Conservation (phyloP, 1,140 invertebrate genomes). For the Hyphantria cunea region DNA sequence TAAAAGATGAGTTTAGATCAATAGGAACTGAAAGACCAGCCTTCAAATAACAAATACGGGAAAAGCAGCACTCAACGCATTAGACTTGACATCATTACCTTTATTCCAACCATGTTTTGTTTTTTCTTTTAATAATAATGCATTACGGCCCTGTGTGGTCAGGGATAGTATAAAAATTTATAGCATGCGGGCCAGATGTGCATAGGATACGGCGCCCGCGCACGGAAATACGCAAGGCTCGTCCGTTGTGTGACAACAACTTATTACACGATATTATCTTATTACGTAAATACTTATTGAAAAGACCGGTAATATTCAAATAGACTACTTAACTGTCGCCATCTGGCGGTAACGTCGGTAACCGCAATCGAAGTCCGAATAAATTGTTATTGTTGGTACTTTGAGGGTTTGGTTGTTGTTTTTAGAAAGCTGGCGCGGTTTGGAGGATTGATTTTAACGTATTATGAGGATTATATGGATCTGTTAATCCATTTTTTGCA, state of each 20-base stretch:
- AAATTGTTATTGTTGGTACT: conserved; percentile 3
- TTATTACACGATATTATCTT: conserved; percentile 21
- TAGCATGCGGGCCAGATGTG: conserved; percentile 59
- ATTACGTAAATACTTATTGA: conserved; percentile 12
- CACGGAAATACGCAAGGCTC: conserved; percentile 1
- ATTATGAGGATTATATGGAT: background rate
- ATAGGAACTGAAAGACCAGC: too few species aligned
- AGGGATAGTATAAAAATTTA: conserved; percentile 10
- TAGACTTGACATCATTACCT: background rate
- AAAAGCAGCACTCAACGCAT: background rate
- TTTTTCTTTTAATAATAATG: background rate
- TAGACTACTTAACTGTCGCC: conserved; percentile 19
- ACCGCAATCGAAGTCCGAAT: background rate
- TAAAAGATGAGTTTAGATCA: too few species aligned
- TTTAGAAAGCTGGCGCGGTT: too few species aligned
- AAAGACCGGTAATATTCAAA: conserved; percentile 11
- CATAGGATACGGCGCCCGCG: conserved; percentile 6
- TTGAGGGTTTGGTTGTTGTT: too few species aligned
- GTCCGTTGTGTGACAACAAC: conserved; percentile 14
- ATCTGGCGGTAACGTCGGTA: conserved; percentile 1
- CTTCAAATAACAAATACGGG: background rate
- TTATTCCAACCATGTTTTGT: background rate
- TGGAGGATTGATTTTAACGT: background rate
- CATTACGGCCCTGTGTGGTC: conserved; percentile 13
- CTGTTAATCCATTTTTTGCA: background rate